These are phyloP conservation scores for Hyposoter didymator DNA, from an alignment of 2,888 invertebrate genomes.

Conservation along the genomic window DNA sequence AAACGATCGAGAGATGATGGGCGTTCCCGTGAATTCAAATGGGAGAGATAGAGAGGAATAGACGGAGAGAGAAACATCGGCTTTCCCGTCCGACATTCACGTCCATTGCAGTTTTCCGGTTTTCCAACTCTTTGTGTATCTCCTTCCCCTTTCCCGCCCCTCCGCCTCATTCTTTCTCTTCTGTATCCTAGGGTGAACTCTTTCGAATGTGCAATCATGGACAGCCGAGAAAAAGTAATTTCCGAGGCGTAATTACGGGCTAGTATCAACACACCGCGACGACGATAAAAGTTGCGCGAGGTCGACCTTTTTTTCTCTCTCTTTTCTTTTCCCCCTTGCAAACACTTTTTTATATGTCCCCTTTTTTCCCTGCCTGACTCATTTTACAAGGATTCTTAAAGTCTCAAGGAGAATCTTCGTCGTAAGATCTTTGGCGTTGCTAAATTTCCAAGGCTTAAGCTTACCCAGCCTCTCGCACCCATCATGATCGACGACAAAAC, in stretches of 20 bases:
- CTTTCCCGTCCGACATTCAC: conserved; percentile 57
- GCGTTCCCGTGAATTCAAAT: conserved; percentile 34
- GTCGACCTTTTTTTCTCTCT: conserved; percentile 10
- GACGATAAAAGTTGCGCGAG: conserved; percentile 57
- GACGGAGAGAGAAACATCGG: conserved; percentile 40
- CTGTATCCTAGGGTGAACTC: conserved; percentile 64
- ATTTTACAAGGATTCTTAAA: conserved; percentile 34
- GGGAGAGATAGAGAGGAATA: conserved; percentile 15
- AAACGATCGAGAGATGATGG: conserved; percentile 64
- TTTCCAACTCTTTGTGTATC: conserved; percentile 39
- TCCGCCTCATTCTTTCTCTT: conserved; percentile 29
- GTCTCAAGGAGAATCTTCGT: conserved; percentile 12
- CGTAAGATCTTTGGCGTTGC: conserved; percentile 8
- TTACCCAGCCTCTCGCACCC: not conserved
- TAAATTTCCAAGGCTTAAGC: conserved; percentile 1
- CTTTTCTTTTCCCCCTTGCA: not conserved
- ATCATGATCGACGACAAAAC: not conserved
- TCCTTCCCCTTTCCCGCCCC: conserved; percentile 9
- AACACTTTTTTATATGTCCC: conserved; percentile 24
- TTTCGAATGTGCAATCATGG: conserved; percentile 70
- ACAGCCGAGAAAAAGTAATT: conserved; percentile 71
- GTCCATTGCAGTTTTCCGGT: conserved; percentile 67
- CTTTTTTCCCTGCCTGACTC: conserved; percentile 17
- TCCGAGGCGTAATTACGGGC: conserved; percentile 71
- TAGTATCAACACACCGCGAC: conserved; percentile 67